Evolutionary conservation across 2,113 vertebrate genomes (phyloP).

Genomic region (Myotis yumanensis): DNA sequence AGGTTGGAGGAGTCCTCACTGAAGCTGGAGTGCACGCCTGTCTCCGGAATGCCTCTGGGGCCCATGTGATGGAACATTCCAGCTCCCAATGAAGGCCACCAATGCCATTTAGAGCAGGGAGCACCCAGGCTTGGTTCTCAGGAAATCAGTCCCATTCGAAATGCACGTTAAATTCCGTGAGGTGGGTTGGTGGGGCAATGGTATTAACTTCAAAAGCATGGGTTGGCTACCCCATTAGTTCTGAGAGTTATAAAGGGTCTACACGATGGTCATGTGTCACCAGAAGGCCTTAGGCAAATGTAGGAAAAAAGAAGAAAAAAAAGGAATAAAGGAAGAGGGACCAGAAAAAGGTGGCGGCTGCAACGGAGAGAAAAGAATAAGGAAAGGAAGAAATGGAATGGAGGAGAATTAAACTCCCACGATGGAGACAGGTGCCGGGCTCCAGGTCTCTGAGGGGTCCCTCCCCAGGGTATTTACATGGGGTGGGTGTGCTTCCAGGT

Average conservation of each 20-base stretch:
- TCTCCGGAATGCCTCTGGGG: neutral
- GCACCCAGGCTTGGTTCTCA: neutral
- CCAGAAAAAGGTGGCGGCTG: neutral
- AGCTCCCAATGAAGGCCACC: neutral
- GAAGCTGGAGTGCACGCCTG: accelerated
- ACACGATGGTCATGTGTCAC: neutral
- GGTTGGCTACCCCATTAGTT: neutral
- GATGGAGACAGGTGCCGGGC: neutral
- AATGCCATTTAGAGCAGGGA: neutral
- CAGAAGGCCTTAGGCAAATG: neutral
- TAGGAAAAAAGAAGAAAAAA: neutral
- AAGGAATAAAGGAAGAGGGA: neutral
- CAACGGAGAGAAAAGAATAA: neutral
- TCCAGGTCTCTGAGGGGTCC: neutral
- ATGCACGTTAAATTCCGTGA: neutral
- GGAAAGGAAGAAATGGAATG: neutral
- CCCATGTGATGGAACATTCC: no score
- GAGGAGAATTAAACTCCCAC: neutral
- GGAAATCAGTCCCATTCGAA: neutral
- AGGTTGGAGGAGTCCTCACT: neutral
- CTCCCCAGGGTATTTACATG: neutral
- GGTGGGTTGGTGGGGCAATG: neutral
- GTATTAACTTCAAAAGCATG: neutral
- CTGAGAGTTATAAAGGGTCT: neutral
- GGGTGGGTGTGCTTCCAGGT: neutral